Evolutionary conservation across 2,113 vertebrate species (phyloP).

Genomic region (Tetrax tetrax): DNA sequence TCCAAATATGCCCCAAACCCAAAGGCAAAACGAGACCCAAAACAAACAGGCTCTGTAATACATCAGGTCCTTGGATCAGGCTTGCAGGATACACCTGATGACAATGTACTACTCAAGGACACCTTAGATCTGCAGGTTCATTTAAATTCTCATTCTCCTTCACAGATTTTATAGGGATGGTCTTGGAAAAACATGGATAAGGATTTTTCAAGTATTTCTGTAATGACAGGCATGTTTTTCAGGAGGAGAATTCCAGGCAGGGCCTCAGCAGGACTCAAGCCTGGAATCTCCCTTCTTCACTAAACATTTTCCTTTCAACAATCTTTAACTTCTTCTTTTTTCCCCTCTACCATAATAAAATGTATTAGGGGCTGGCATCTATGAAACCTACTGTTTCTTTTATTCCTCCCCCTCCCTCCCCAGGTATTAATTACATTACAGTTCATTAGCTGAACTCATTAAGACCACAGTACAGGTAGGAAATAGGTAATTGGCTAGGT

Average conservation of each 20-base stretch:
- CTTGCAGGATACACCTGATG: neutral
- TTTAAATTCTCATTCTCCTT: neutral
- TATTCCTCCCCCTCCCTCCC: neutral
- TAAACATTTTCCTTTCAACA: neutral
- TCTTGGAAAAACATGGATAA: neutral
- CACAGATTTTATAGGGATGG: neutral
- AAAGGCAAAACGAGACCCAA: neutral
- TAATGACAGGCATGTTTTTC: neutral
- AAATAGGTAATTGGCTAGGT: slow-evolving; percentile 46
- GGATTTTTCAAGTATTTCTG: neutral
- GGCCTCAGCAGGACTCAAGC: neutral
- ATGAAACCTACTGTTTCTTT: slow-evolving; percentile 22
- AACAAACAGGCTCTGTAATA: neutral
- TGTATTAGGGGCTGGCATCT: neutral
- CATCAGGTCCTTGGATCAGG: fast-evolving
- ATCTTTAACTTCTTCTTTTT: neutral
- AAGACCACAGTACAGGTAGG: slow-evolving; percentile 33
- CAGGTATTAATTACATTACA: slow-evolving; percentile 60
- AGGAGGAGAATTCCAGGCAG: neutral
- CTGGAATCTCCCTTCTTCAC: neutral
- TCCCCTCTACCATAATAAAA: neutral
- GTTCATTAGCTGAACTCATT: slow-evolving; percentile 68
- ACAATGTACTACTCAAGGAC: neutral
- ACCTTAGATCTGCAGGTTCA: neutral
- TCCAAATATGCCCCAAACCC: neutral